Percentiles rank a stretch among this genome's conserved stretches.
Conservation (phyloP, 2,797 vertebrate genomes). For the Thaleichthys pacificus region DNA sequence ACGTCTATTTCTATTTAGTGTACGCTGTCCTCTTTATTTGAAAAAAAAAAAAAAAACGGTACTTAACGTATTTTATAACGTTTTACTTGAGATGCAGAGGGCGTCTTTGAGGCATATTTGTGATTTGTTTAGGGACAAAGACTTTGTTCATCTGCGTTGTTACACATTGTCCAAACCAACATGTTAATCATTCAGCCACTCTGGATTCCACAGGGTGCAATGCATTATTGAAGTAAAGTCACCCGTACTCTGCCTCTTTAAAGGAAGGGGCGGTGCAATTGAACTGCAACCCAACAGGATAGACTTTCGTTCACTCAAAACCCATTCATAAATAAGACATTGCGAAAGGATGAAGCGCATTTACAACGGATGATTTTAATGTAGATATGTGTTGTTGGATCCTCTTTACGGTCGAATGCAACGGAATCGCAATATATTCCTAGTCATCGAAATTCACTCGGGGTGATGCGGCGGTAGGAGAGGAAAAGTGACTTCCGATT, state of each 20-base stretch:
- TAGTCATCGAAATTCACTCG: slow-evolving; percentile 34
- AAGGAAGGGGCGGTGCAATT: slow-evolving; percentile 63
- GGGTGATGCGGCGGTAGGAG: slow-evolving; percentile 40
- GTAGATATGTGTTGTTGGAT: slow-evolving; percentile 21
- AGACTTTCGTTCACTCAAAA: slow-evolving; percentile 63
- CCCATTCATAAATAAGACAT: slow-evolving; percentile 86
- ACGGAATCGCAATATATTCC: slow-evolving; percentile 34
- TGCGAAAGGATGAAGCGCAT: slow-evolving; percentile 51
- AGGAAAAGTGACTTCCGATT: slow-evolving; percentile 65
- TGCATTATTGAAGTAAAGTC: not conserved
- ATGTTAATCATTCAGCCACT: too few relatives aligned
- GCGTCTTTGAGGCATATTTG: too few relatives aligned
- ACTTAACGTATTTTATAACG: too few relatives aligned
- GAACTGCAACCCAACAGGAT: slow-evolving; percentile 54
- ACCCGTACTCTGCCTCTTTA: slow-evolving; percentile 70
- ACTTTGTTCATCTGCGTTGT: too few relatives aligned
- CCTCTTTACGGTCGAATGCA: slow-evolving; percentile 34
- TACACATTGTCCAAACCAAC: too few relatives aligned
- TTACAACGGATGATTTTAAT: slow-evolving; percentile 41
- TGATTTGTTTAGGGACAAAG: too few relatives aligned
- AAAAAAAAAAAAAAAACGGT: too few relatives aligned
- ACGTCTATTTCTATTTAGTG: too few relatives aligned
- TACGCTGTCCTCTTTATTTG: too few relatives aligned
- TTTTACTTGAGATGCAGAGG: too few relatives aligned
- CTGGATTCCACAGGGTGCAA: too few relatives aligned